Conservation (phyloP, 2,888 invertebrate genomes). For the Clivina fossor region DNA sequence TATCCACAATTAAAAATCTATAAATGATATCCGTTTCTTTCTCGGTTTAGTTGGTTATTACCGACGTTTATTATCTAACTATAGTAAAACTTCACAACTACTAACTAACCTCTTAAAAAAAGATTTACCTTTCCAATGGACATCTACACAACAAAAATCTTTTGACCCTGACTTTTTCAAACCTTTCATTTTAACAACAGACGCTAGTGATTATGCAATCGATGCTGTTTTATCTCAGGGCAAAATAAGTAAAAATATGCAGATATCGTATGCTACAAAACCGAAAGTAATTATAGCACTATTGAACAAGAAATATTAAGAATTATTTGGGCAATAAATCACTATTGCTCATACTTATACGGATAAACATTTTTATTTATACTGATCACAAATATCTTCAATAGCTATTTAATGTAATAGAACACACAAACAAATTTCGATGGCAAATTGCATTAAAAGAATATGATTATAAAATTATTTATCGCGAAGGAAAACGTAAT, state of each 20-base stretch:
- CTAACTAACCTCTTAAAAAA: background rate
- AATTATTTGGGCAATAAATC: background rate
- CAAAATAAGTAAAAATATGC: background rate
- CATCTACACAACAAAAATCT: background rate
- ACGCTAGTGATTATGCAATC: background rate
- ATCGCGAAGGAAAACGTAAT: background rate
- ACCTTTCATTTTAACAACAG: conserved; percentile 1
- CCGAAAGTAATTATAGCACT: conserved; percentile 6
- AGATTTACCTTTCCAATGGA: background rate
- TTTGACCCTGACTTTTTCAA: background rate
- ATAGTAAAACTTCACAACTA: background rate
- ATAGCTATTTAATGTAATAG: background rate
- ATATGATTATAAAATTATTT: conserved; percentile 2
- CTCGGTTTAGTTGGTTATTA: background rate
- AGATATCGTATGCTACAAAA: conserved; percentile 2
- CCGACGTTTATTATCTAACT: background rate
- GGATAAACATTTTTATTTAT: background rate
- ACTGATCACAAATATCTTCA: background rate
- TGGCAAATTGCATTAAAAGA: background rate
- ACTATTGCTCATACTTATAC: background rate
- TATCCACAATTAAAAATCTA: background rate
- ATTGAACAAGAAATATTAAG: background rate
- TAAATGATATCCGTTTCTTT: background rate
- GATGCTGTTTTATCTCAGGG: conserved; percentile 6
- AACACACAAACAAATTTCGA: background rate